Conservation (phyloP, 37 sponge, comb jelly and placozoan species). For the Sycon ciliatum region DNA sequence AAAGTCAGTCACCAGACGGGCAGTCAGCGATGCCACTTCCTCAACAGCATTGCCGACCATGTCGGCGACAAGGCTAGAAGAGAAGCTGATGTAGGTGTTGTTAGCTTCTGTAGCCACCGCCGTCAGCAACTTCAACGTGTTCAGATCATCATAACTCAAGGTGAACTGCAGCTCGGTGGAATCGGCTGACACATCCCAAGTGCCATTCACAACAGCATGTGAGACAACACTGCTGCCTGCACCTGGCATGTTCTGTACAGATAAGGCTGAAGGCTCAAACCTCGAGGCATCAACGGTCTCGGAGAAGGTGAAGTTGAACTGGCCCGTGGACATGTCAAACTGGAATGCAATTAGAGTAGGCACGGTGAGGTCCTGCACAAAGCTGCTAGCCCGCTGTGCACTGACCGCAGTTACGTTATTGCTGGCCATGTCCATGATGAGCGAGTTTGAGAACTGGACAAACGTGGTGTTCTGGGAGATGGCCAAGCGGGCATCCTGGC, state of each 20-base stretch:
- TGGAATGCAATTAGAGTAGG: slow-evolving; percentile 50
- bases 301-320: slow-evolving; percentile 52
- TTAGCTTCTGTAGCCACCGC: slow-evolving; percentile 39
- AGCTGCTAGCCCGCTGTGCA: not conserved
- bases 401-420: slow-evolving; percentile 29
- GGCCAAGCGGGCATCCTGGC: slow-evolving; percentile 58
- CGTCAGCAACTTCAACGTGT: slow-evolving; percentile 49
- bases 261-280: slow-evolving; percentile 40
- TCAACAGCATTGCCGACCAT: slow-evolving; percentile 41
- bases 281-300: slow-evolving; percentile 59
- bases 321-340: slow-evolving; percentile 57
- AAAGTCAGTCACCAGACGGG: slow-evolving; percentile 9
- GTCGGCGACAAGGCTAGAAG: slow-evolving; percentile 40
- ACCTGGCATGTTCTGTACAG: slow-evolving; percentile 21
- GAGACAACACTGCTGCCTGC: not conserved
- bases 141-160: slow-evolving; percentile 54
- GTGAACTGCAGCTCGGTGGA: slow-evolving; percentile 28
- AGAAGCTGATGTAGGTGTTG: slow-evolving; percentile 39
- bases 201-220: slow-evolving; percentile 56
- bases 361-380: slow-evolving; percentile 49
- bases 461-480: slow-evolving; percentile 34
- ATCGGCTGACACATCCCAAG: slow-evolving; percentile 19
- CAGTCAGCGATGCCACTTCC: not conserved
- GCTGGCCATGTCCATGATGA: slow-evolving; percentile 56
- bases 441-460: slow-evolving; percentile 22